These are phyloP conservation scores for Hipposideros armiger DNA, from an alignment of 2,113 vertebrate species.

Conservation along the genomic window DNA sequence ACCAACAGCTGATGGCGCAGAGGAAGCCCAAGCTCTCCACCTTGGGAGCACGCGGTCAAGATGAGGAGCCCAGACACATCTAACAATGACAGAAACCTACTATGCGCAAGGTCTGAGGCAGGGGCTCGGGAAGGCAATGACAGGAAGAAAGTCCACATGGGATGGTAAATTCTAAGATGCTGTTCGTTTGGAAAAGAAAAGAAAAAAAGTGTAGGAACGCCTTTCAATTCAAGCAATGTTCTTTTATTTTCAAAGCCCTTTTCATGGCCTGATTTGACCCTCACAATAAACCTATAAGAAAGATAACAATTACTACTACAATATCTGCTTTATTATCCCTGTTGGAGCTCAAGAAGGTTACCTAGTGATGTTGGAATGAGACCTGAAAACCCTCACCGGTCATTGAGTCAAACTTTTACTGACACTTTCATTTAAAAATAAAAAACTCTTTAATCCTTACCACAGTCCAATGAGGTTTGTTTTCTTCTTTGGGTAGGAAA, in stretches of 20 bases:
- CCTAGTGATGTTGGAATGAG: background rate
- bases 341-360: background rate
- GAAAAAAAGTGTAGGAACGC: background rate
- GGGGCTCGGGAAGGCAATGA: background rate
- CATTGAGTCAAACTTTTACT: background rate
- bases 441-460: slow-evolving; percentile 17
- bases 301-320: background rate
- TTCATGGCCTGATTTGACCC: background rate
- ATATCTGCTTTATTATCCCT: background rate
- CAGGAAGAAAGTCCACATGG: background rate
- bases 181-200: background rate
- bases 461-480: background rate
- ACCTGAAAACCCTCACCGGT: background rate
- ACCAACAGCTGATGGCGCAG: background rate
- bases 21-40: background rate
- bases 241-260: background rate
- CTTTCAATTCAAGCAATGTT: background rate
- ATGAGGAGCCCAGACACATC: background rate
- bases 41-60: background rate
- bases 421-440: slow-evolving; percentile 26
- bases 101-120: background rate
- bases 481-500: background rate
- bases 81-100: background rate
- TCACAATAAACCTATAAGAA: background rate
- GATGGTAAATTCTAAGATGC: background rate